These are phyloP conservation scores for Clivina fossor DNA, from an alignment of 2,888 invertebrate species.

Conservation along the genomic window DNA sequence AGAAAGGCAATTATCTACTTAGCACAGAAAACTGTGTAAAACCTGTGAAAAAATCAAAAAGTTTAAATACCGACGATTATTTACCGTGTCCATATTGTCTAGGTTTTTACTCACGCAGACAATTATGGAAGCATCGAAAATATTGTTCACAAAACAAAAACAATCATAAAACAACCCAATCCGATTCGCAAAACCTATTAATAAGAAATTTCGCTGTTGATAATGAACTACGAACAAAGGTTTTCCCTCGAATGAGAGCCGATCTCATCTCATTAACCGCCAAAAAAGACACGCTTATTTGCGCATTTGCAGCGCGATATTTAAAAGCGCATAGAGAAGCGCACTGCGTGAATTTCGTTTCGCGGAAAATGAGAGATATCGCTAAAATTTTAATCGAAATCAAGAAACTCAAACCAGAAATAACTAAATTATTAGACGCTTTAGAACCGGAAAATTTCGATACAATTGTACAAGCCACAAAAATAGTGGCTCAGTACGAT, in stretches of 20 bases:
- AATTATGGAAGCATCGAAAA: constrained; percentile 32
- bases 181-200: constrained; percentile 5
- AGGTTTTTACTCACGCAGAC: constrained; percentile 34
- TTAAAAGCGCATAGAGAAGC: constrained; percentile 36
- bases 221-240: constrained; percentile 21
- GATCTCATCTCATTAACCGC: constrained; percentile 36
- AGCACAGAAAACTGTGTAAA: too few species aligned
- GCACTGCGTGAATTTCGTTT: constrained; percentile 36
- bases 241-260: constrained; percentile 35
- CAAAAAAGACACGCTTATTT: constrained; percentile 37
- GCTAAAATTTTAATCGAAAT: constrained; percentile 35
- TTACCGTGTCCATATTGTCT: constrained; percentile 32
- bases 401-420: constrained; percentile 19
- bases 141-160: constrained; percentile 15
- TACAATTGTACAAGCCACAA: constrained; percentile 11
- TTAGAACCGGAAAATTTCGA: constrained; percentile 28
- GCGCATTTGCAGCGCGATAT: constrained; percentile 37
- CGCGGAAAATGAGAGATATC: constrained; percentile 38
- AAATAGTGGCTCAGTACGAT: constrained; percentile 22
- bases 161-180: constrained; percentile 1
- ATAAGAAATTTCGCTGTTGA: constrained; percentile 23
- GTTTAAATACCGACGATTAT: too few species aligned
- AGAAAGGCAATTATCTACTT: constrained; percentile 39
- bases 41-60: constrained; percentile 9
- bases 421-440: constrained; percentile 30